Conservation (phyloP, 1,140 invertebrate genomes). For the Theocolax elegans region DNA sequence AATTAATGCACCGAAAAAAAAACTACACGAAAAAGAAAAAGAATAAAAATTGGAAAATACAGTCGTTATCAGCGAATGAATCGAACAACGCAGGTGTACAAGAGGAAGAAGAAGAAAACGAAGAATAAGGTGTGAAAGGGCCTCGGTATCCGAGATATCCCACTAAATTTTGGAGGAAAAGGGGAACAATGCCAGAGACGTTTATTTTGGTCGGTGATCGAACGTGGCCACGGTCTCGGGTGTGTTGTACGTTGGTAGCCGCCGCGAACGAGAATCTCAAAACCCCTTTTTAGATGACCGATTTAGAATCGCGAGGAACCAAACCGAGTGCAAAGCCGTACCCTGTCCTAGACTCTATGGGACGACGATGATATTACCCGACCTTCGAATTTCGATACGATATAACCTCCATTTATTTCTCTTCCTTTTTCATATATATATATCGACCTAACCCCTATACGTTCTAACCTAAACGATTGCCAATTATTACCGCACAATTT, state of each 20-base stretch:
- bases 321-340: slow-evolving; percentile 26
- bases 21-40: too few species aligned
- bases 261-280: slow-evolving; percentile 37
- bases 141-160: background rate
- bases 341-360: slow-evolving; percentile 34
- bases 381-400: slow-evolving; percentile 10
- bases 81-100: too few species aligned
- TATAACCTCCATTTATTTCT: too few species aligned
- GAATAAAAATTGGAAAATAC: too few species aligned
- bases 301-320: slow-evolving; percentile 47
- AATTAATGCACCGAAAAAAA: too few species aligned
- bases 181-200: slow-evolving; percentile 58
- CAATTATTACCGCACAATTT: too few species aligned
- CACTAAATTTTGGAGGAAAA: slow-evolving; percentile 48
- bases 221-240: slow-evolving; percentile 53
- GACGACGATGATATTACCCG: background rate
- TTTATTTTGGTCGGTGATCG: slow-evolving; percentile 60
- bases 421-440: too few species aligned
- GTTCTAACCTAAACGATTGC: too few species aligned
- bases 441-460: too few species aligned
- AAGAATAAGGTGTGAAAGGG: background rate
- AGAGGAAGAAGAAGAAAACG: too few species aligned
- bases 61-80: too few species aligned
- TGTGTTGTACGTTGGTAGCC: background rate
- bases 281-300: slow-evolving; percentile 49